phyloP scores from a whole-genome alignment of 2,113 vertebrate species.

The Hippopotamus amphibius region DNA sequence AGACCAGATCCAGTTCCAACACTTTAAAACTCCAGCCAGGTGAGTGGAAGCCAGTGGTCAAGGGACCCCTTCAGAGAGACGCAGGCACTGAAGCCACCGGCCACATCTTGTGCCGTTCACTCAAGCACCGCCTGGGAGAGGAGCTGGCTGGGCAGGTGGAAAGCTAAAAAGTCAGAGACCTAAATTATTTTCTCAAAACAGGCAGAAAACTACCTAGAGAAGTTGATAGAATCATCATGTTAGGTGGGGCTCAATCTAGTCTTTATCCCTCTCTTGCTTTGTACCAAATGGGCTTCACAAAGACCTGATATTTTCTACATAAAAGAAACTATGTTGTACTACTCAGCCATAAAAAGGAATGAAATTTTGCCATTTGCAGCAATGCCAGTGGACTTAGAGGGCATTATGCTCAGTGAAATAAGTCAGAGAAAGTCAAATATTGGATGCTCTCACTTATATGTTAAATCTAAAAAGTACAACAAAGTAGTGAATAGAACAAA shows the following conservation, averaged over 20 bases:
- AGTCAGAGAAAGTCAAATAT: neutral
- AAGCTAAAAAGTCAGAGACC: neutral
- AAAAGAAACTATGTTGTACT: rapidly evolving
- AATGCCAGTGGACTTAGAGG: neutral
- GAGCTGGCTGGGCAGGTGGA: neutral
- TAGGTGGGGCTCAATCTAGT: neutral
- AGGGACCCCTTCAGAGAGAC: neutral
- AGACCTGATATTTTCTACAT: neutral
- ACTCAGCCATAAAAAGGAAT: neutral
- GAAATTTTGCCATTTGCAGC: neutral
- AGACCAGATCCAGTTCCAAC: neutral
- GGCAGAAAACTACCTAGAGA: neutral
- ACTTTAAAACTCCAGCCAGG: no score
- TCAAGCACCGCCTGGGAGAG: rapidly evolving
- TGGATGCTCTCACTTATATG: neutral
- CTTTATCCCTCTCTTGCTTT: neutral
- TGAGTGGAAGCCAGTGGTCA: neutral
- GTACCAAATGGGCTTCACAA: neutral
- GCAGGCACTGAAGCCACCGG: rapidly evolving
- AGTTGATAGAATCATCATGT: neutral
- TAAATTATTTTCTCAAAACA: neutral
- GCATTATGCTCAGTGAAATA: neutral
- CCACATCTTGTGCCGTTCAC: rapidly evolving
- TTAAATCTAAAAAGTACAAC: neutral
- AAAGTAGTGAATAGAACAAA: neutral